Conservation (phyloP, 2,888 invertebrate genomes). For the Artemia sp. region DNA sequence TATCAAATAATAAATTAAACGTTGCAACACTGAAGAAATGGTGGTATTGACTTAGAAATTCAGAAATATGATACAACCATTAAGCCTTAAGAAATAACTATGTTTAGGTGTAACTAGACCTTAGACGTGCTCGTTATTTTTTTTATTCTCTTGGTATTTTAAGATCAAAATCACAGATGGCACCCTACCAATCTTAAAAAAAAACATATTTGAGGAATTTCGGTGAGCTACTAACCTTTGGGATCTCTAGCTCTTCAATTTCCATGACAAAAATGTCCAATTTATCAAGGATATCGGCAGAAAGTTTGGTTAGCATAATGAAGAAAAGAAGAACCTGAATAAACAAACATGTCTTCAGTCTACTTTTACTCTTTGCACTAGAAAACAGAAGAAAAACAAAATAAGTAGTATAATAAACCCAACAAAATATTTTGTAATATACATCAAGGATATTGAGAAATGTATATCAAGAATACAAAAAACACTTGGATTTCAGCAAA, state of each 20-base stretch:
- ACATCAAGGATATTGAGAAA: too few species aligned
- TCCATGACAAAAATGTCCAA: conserved; percentile 83
- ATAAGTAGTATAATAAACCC: too few species aligned
- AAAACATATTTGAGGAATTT: neutral
- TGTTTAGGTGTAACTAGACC: too few species aligned
- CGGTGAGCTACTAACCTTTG: conserved; percentile 41
- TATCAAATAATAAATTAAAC: too few species aligned
- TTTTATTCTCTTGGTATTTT: too few species aligned
- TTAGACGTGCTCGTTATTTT: neutral
- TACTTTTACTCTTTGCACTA: conserved; percentile 89
- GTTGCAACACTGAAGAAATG: too few species aligned
- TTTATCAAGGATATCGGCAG: conserved; percentile 75
- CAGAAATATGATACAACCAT: too few species aligned
- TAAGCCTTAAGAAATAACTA: too few species aligned
- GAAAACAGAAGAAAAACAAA: conserved; percentile 33
- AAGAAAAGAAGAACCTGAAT: conserved; percentile 78
- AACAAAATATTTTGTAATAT: too few species aligned
- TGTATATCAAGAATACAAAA: too few species aligned
- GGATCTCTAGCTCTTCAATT: conserved; percentile 80
- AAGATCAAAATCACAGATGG: neutral
- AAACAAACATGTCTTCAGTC: conserved; percentile 83
- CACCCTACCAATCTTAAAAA: neutral
- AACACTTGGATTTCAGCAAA: too few species aligned
- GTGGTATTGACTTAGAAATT: too few species aligned
- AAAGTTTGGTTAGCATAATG: conserved; percentile 74